Conservation (phyloP, 2,888 invertebrate genomes). For the Hermaeophaga mercurialis region DNA sequence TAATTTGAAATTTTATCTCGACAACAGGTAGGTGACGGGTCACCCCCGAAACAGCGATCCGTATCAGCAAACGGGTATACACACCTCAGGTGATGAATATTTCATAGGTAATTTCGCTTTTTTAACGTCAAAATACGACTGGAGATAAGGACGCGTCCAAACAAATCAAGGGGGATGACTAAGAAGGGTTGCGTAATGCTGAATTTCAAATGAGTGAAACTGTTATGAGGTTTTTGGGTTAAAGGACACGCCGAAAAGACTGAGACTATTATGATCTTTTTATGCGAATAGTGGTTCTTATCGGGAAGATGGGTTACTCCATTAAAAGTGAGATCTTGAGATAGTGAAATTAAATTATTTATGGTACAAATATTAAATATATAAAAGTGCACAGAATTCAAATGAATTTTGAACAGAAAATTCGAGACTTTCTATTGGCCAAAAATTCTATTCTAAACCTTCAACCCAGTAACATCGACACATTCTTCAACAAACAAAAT, state of each 20-base stretch:
- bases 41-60: slow-evolving; percentile 32
- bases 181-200: slow-evolving; percentile 11
- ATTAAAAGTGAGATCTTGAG: no score
- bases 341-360: no score
- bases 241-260: not conserved
- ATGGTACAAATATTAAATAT: no score
- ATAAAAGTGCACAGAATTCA: no score
- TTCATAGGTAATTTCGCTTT: slow-evolving; percentile 34
- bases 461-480: no score
- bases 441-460: no score
- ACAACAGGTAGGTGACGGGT: slow-evolving; percentile 40
- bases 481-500: no score
- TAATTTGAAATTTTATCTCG: slow-evolving; percentile 40
- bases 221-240: no score
- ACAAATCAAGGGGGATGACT: slow-evolving; percentile 19
- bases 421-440: no score
- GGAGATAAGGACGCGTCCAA: slow-evolving; percentile 17
- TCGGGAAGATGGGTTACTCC: not conserved
- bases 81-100: slow-evolving; percentile 34
- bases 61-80: slow-evolving; percentile 28
- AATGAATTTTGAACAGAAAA: no score
- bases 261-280: not conserved
- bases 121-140: slow-evolving; percentile 24
- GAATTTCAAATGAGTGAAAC: slow-evolving; percentile 12
- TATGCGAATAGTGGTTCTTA: not conserved